phyloP scores from a whole-genome alignment of 1,140 invertebrate species.

The Plutomurus gul region DNA sequence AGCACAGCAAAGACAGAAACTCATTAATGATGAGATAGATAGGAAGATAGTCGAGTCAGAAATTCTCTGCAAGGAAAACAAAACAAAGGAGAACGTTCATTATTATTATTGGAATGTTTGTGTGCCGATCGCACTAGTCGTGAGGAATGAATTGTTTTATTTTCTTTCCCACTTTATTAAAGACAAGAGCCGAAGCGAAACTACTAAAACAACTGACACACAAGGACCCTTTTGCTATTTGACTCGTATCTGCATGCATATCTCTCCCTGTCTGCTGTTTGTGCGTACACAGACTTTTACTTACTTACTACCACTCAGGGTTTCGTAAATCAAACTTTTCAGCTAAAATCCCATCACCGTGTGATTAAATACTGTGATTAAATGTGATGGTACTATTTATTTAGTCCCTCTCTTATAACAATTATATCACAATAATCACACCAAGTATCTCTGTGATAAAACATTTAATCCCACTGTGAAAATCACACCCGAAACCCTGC shows the following conservation, averaged over 20 bases:
- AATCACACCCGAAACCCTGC: no score
- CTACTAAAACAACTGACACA: no score
- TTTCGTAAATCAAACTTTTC: no score
- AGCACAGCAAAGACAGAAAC: not conserved
- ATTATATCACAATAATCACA: no score
- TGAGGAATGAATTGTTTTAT: not conserved
- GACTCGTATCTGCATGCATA: not conserved
- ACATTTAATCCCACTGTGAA: no score
- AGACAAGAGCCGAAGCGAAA: not conserved
- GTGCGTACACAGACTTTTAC: not conserved
- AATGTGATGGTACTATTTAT: no score
- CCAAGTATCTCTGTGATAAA: no score
- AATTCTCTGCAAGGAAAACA: conserved; percentile 15
- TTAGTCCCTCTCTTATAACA: no score
- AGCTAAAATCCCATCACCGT: no score
- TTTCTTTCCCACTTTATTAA: not conserved
- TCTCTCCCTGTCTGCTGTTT: not conserved
- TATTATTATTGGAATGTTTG: conserved; percentile 23
- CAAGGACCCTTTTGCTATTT: no score
- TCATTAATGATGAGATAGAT: conserved; percentile 28
- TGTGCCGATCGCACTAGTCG: not conserved
- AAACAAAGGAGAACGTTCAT: conserved; percentile 15
- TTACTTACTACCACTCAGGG: not conserved
- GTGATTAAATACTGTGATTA: no score
- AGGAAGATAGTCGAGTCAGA: not conserved